Evolutionary conservation across 2,113 vertebrate genomes (phyloP).

Genomic region (Toxostoma redivivum): DNA sequence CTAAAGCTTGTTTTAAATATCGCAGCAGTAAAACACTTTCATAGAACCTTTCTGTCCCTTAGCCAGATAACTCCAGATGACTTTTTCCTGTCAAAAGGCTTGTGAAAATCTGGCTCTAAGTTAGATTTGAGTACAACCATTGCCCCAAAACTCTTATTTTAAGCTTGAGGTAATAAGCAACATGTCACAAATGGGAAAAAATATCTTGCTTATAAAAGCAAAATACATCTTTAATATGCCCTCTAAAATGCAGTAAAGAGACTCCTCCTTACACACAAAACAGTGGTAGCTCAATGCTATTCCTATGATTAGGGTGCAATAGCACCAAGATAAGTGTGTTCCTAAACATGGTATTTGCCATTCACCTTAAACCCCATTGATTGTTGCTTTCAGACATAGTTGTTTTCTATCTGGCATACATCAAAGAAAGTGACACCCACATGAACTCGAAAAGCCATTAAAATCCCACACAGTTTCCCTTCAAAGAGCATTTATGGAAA

Average conservation of each 20-base stretch:
- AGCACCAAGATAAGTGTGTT: background rate
- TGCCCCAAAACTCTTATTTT: background rate
- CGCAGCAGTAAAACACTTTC: background rate
- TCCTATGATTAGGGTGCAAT: background rate
- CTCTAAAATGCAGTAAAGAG: background rate
- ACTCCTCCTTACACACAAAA: background rate
- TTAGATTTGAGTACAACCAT: background rate
- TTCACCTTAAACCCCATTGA: background rate
- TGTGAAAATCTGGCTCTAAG: background rate
- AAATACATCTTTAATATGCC: background rate
- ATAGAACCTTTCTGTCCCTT: background rate
- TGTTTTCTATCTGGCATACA: background rate
- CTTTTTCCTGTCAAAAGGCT: background rate
- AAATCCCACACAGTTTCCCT: conserved; percentile 32
- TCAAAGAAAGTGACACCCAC: conserved; percentile 20
- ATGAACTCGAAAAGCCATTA: conserved; percentile 26
- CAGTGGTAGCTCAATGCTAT: background rate
- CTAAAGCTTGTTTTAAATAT: background rate
- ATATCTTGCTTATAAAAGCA: background rate
- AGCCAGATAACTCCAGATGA: background rate
- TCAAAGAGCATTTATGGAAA: conserved; percentile 50
- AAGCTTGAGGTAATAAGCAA: background rate
- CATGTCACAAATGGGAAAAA: background rate
- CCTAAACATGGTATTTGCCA: background rate
- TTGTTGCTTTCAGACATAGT: background rate